Percentiles rank a stretch among this genome's conserved stretches.
Conservation (phyloP, 37 sponge, comb jelly and placozoan genomes). For the Spongilla lacustris region DNA sequence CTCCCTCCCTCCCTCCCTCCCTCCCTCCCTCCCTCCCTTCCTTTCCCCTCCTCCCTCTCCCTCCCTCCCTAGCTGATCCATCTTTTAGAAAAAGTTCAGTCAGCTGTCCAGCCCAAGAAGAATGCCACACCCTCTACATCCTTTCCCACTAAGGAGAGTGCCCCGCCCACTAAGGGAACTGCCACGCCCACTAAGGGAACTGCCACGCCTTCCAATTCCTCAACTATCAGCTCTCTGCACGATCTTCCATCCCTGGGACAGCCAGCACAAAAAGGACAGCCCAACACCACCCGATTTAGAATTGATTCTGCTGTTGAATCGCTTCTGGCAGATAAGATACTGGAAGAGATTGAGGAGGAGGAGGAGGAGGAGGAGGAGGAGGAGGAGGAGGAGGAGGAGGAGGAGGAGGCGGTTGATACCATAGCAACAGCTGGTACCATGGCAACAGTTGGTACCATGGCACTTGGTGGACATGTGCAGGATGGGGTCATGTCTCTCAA, state of each 20-base stretch:
- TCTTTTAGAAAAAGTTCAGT: slow-evolving; percentile 39
- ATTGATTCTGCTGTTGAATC: background rate
- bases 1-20: no score
- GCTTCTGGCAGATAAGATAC: background rate
- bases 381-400: no score
- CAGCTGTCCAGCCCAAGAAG: background rate
- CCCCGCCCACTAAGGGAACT: background rate
- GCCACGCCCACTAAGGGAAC: background rate
- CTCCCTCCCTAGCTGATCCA: slow-evolving; percentile 47
- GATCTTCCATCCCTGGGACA: background rate
- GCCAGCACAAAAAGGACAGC: background rate
- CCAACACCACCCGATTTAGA: background rate
- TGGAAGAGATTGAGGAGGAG: slow-evolving; percentile 3
- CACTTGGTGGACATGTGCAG: background rate
- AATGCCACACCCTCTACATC: background rate
- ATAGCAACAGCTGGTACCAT: no score
- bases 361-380: background rate
- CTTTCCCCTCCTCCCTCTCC: no score
- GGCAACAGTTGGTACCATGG: no score
- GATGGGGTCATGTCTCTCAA: background rate
- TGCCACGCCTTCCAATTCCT: background rate
- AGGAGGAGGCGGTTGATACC: no score
- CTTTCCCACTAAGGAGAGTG: background rate
- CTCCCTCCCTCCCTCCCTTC: no score
- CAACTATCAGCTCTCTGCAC: background rate